Base-by-base conservation (phyloP, 2,888 invertebrate genomes). In the Eulithis testata region DNA sequence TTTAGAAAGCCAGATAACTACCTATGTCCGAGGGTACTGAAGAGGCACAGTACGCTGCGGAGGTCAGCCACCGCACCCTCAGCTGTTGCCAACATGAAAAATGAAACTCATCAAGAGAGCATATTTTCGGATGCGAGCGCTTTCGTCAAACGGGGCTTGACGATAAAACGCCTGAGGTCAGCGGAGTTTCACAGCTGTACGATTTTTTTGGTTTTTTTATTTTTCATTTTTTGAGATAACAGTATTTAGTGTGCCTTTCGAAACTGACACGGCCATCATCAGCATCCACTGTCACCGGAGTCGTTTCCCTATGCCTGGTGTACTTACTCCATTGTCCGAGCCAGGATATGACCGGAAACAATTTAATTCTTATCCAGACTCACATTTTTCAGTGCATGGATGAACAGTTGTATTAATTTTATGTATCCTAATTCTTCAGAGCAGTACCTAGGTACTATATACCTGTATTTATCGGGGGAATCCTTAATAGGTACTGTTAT, bases 151-250 rank as follows among this genome's bases (percentile, higher is more conserved):
- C 86, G 92, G 65, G 93, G 93, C 81, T 84, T 93, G 83, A 92
- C 93, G 75, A 93, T 93, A 69, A 93, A 93, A 84, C 87, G 93
- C 78, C 86, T 93, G 91, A 93, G 93, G 93, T 93, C 91, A 92
- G 93, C 87, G 85, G 88, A 84, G 85, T 87, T 89, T 85, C 85
- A 78, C 78, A 81, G 86, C 89, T 88, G 90, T 90, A 88, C 88
- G 89, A 88, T 86, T 87, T 88, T 87, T 88, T 83, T 81, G 75
- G 75, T 76, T 79, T 78, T 78, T 77, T 67, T 54, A n/a, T 76
- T 77, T 68, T 73, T 75, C 70, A 73, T 60, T 77, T 60, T 77
- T 79, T 75, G 14, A 47, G 60, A 68, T 68, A 68, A 68, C 68
- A 74, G 87, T 86, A 89, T 88, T 85, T 91, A 91, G 91, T 90